Conservation (phyloP, 2,797 vertebrate genomes). For the Moxostoma hubbsi region DNA sequence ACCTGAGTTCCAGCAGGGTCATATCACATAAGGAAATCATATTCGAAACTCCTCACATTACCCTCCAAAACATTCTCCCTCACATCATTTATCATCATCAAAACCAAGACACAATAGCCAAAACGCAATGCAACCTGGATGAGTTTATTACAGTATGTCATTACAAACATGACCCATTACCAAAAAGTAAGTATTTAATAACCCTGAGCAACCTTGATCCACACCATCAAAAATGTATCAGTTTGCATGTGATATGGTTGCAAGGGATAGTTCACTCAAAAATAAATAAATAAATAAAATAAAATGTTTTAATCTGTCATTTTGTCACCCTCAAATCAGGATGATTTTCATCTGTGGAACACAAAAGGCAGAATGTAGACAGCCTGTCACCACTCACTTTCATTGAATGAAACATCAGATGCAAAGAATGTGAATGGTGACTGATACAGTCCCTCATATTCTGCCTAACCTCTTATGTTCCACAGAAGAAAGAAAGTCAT, state of each 20-base stretch:
- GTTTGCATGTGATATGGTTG: neutral
- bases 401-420: too few species aligned
- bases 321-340: too few species aligned
- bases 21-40: slow-evolving; percentile 45
- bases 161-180: slow-evolving; percentile 26
- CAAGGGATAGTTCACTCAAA: neutral
- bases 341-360: too few species aligned
- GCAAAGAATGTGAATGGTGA: too few species aligned
- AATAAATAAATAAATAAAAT: too few species aligned
- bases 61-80: slow-evolving; percentile 11
- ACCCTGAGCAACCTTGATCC: neutral
- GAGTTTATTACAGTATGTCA: slow-evolving; percentile 8
- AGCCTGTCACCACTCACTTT: too few species aligned
- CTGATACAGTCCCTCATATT: too few species aligned
- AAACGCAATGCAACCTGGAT: slow-evolving; percentile 34
- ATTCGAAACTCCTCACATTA: slow-evolving; percentile 32
- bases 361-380: neutral
- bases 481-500: too few species aligned
- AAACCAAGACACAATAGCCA: slow-evolving; percentile 12
- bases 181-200: slow-evolving; percentile 3
- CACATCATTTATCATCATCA: slow-evolving; percentile 52
- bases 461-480: too few species aligned
- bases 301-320: too few species aligned
- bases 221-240: neutral
- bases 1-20: slow-evolving; percentile 17